Evolutionary conservation across 1,140 invertebrate genomes (phyloP), one percentile per base, ranked within the genome.

Genomic region (Eubasilissa regina): DNA sequence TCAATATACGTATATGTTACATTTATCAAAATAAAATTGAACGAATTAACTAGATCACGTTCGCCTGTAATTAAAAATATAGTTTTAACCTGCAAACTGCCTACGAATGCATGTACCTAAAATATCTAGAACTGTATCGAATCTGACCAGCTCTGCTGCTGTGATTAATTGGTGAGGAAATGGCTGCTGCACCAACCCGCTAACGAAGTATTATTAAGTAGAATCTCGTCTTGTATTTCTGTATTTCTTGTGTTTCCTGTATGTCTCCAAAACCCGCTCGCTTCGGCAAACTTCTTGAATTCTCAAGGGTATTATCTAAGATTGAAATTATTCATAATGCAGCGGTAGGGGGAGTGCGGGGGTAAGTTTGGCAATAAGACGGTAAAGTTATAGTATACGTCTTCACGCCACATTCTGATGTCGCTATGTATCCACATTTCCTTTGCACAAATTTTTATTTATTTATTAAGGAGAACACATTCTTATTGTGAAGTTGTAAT

Each of bases 311-410:
- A 80, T 82, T 82, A 82, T 82, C 81, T 80, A 80, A 80, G 81
- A 82, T 82, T 80, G 81, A 82, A 82, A 82, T 82, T 82, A 82
- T 82, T 82, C 81, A 82, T 82, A 82, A 80, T 82, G 81, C 78
- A 80, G 47, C 70, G 70, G 70, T 19, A 43, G 25, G 68, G 13
- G 6, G 68, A 11, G 13, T 25, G 45, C 15, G 66, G 66, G 12
- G 66, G 66, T 7, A 74, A 74, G 13, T 74, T 74, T 74, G 70
- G 70, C 70, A 74, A 74, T 74, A 74, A 74, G 70, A 74, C 15
- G 35, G 8, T 17, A 56, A 74, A 74, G 51, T 74, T 74, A 55
- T 53, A 55, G 53, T n/a, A n/a, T n/a, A n/a, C 53, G 56, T 74
- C 70, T 15, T 56, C 35, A 74, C 70, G 51, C 70, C 43, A 68